Evolutionary conservation across 2,113 vertebrate genomes (phyloP), one percentile per base, ranked within the genome.

Genomic region (Hassar affinis): DNA sequence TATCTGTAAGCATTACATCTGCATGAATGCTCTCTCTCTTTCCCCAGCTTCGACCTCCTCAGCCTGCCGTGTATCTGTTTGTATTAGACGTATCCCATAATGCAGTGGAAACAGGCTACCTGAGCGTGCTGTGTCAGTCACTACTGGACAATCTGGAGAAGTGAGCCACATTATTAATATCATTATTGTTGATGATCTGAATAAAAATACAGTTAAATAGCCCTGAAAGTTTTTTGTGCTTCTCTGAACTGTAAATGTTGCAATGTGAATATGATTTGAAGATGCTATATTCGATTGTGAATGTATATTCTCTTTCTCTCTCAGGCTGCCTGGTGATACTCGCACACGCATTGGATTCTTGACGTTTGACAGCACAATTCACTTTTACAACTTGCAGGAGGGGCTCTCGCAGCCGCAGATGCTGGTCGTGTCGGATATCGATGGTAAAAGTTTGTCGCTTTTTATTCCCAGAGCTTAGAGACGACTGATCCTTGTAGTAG

Each of bases 351-450:
- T 99, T 88, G 98, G 98, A 69, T 99, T 99, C 86, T 91, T 99
- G 92, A 99, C 97, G 0, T 99, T 99, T 87, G 97, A 99, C 92
- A 97, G 94, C 93, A 98, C 96, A 82, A 91, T 99, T 92, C 98
- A 99, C 86, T 99, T 99, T 91, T 99, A 99, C 92, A 98, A 97
- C 90, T 93, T 99, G 85, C 97, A 98, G 90, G 96, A 97, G 90
- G 96, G 97, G 30, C 92, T 98, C 78, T 98, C 98, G 2, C 97
- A 97, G 91, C 98, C 98, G 17, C 98, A 99, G 87, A 99, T 99
- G 98, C 91, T 99, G 87, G 96, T 99, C 89, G 97, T 99, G 25
- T 97, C 98, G 1, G 98, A 99, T 90, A 96, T 99, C n/a, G 96
- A 99, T 22, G 98, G 97, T 99, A 93, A 88, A 91, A 84, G 1